phyloP scores from a whole-genome alignment of 2,888 invertebrate species.

The Lutraria lutraria region DNA sequence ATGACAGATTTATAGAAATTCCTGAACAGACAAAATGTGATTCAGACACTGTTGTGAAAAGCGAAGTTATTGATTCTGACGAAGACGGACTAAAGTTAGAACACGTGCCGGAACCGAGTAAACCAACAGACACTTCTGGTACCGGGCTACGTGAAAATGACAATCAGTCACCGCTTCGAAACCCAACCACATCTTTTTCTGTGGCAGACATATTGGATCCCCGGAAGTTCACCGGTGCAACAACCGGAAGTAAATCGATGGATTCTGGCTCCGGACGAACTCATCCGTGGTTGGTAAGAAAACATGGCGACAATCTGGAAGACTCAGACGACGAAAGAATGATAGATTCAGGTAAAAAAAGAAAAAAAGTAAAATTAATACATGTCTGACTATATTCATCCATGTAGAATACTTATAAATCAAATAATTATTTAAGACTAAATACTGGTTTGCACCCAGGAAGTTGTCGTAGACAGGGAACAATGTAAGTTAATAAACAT shows the following conservation, averaged over 20 bases:
- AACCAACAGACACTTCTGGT: not conserved
- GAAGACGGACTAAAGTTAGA: not conserved
- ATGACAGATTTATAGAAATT: not conserved
- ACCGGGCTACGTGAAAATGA: not conserved
- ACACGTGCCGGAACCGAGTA: not conserved
- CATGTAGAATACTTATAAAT: too few species aligned
- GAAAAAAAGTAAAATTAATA: not conserved
- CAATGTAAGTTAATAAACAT: too few species aligned
- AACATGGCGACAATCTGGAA: slow-evolving; percentile 26
- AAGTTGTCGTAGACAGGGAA: too few species aligned
- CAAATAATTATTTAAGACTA: too few species aligned
- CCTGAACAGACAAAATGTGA: not conserved
- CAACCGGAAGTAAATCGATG: not conserved
- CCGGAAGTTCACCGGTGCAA: slow-evolving; percentile 78
- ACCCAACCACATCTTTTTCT: slow-evolving; percentile 79
- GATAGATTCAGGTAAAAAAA: slow-evolving; percentile 43
- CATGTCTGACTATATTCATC: too few species aligned
- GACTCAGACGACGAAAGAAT: slow-evolving; percentile 52
- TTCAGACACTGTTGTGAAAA: not conserved
- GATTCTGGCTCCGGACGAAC: not conserved
- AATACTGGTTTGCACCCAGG: too few species aligned
- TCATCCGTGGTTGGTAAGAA: slow-evolving; percentile 59
- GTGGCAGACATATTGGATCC: slow-evolving; percentile 83
- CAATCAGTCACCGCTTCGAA: slow-evolving; percentile 42
- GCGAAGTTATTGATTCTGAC: not conserved